A percentile compares a stretch with the other conserved stretches of the same genome.
Conservation (phyloP, 1,140 invertebrate species). For the Pomacea maculata region DNA sequence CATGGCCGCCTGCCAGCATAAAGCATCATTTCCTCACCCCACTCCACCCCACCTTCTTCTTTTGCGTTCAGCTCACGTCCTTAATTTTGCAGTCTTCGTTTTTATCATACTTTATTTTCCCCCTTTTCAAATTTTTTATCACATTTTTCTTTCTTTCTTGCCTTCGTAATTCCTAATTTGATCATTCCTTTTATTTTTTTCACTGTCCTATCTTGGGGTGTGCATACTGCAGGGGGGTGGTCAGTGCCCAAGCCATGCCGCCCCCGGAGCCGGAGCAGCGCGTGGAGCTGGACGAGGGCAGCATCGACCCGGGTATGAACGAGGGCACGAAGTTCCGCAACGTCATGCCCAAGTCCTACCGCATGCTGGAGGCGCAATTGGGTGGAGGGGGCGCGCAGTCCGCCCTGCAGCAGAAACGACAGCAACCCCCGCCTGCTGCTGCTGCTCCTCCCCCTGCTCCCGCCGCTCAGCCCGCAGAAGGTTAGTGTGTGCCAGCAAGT, state of each 20-base stretch:
- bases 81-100: background rate
- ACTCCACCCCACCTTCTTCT: background rate
- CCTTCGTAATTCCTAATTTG: background rate
- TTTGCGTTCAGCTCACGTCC: background rate
- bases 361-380: slow-evolving; percentile 46
- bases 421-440: slow-evolving; percentile 2
- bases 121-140: background rate
- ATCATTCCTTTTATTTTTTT: background rate
- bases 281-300: slow-evolving; percentile 36
- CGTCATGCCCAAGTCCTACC: slow-evolving; percentile 52
- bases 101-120: background rate
- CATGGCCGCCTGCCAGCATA: too few relatives aligned
- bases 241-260: slow-evolving; percentile 23
- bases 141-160: background rate
- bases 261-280: slow-evolving; percentile 20
- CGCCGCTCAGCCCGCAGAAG: background rate
- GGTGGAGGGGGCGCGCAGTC: slow-evolving; percentile 18
- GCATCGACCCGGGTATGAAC: slow-evolving; percentile 45
- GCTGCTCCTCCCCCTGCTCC: slow-evolving; percentile 7
- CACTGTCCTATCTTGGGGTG: background rate
- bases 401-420: slow-evolving; percentile 7
- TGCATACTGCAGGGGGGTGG: slow-evolving; percentile 20
- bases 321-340: slow-evolving; percentile 41
- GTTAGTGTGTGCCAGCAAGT: background rate
- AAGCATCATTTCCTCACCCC: background rate